Conservation (phyloP, 2,888 invertebrate species). For the Cyrtodaria siliqua region DNA sequence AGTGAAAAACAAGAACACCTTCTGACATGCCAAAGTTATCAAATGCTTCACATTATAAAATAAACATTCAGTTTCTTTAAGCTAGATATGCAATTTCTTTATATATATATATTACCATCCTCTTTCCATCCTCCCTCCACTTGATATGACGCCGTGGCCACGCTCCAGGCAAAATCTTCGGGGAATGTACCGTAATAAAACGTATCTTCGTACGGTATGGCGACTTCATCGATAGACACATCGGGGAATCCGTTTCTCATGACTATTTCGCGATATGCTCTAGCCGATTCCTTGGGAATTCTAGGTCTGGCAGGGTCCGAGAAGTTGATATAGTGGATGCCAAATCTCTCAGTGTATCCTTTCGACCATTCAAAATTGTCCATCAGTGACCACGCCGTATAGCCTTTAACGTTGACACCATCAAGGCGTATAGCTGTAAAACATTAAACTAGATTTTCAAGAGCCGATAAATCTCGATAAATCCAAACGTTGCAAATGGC, state of each 20-base stretch:
- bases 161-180: constrained; percentile 76
- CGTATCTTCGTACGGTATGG: constrained; percentile 40
- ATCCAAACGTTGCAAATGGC: too few relatives aligned
- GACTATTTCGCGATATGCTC: constrained; percentile 73
- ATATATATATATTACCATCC: constrained; percentile 85
- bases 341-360: constrained; percentile 91
- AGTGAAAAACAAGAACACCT: too few relatives aligned
- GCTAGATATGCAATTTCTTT: too few relatives aligned
- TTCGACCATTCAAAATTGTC: constrained; percentile 94
- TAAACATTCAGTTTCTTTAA: too few relatives aligned
- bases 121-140: constrained; percentile 90
- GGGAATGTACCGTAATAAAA: constrained; percentile 65
- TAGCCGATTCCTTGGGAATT: constrained; percentile 89
- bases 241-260: constrained; percentile 70
- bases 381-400: constrained; percentile 92
- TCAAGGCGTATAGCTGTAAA: constrained; percentile 76
- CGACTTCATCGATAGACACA: constrained; percentile 15
- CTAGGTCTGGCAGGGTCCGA: constrained; percentile 89
- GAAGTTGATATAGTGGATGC: constrained; percentile 91
- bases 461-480: too few relatives aligned
- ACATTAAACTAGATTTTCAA: too few relatives aligned
- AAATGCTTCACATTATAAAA: too few relatives aligned
- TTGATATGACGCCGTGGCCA: constrained; percentile 88
- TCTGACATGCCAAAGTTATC: too few relatives aligned
- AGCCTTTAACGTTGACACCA: constrained; percentile 87